Conservation (phyloP, 2,888 invertebrate species). For the Caenorhabditis imperialis region DNA sequence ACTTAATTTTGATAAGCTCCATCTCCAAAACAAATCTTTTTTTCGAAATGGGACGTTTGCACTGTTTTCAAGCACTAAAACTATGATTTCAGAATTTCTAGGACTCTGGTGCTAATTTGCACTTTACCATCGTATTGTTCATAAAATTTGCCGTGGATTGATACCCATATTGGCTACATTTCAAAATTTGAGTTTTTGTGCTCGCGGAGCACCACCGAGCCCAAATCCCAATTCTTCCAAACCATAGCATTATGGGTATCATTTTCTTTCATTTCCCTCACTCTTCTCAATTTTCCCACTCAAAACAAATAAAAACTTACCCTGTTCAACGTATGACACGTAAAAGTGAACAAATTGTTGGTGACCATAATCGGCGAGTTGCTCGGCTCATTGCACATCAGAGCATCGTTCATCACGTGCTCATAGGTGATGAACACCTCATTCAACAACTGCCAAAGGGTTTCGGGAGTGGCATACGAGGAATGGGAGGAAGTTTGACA, state of each 20-base stretch:
- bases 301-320: constrained; percentile 17
- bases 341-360: constrained; percentile 72
- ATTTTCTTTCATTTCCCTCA: too few species aligned
- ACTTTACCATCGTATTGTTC: too few species aligned
- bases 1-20: not conserved
- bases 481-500: constrained; percentile 19
- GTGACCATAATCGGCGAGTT: constrained; percentile 74
- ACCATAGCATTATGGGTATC: too few species aligned
- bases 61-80: too few species aligned
- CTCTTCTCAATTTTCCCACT: constrained; percentile 22
- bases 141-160: too few species aligned
- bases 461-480: constrained; percentile 39
- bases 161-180: too few species aligned
- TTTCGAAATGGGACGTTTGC: too few species aligned
- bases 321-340: constrained; percentile 42
- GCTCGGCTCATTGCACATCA: constrained; percentile 70
- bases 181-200: not conserved
- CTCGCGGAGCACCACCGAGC: too few species aligned
- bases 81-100: too few species aligned
- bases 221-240: constrained; percentile 47
- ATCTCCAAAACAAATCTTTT: too few species aligned
- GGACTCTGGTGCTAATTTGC: too few species aligned
- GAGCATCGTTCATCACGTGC: constrained; percentile 66
- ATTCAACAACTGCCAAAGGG: constrained; percentile 49
- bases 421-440: constrained; percentile 48